Conservation (phyloP, 2,113 vertebrate species). For the Sakesphorus luctuosus region DNA sequence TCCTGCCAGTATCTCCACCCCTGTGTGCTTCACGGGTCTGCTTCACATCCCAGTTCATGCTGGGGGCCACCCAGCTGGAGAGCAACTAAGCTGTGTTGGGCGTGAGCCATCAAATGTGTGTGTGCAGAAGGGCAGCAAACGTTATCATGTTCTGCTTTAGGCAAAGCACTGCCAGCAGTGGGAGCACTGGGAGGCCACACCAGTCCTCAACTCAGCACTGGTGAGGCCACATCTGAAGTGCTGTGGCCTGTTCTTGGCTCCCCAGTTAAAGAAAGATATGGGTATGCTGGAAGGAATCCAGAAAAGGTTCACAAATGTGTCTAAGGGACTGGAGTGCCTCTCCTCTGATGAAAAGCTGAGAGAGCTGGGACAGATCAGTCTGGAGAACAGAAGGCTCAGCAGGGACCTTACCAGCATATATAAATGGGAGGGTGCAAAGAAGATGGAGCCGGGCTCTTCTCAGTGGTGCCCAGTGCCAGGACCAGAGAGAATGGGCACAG, state of each 20-base stretch:
- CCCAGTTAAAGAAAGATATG: neutral
- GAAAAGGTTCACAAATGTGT: neutral
- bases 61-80: neutral
- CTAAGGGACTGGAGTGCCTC: neutral
- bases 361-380: neutral
- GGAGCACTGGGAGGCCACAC: neutral
- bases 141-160: neutral
- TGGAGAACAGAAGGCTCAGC: neutral
- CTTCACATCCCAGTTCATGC: neutral
- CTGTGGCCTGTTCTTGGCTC: neutral
- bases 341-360: neutral
- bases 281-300: neutral
- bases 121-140: neutral
- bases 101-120: neutral
- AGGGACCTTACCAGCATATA: neutral
- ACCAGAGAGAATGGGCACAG: neutral
- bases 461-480: neutral
- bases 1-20: neutral
- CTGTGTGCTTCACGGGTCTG: neutral
- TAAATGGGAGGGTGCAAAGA: neutral
- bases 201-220: neutral
- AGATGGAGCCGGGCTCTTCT: neutral
- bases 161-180: neutral
- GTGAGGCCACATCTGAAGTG: neutral
- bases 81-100: neutral